Base-by-base conservation (phyloP, 2,113 vertebrate species). In the Myotis lucifugus region DNA sequence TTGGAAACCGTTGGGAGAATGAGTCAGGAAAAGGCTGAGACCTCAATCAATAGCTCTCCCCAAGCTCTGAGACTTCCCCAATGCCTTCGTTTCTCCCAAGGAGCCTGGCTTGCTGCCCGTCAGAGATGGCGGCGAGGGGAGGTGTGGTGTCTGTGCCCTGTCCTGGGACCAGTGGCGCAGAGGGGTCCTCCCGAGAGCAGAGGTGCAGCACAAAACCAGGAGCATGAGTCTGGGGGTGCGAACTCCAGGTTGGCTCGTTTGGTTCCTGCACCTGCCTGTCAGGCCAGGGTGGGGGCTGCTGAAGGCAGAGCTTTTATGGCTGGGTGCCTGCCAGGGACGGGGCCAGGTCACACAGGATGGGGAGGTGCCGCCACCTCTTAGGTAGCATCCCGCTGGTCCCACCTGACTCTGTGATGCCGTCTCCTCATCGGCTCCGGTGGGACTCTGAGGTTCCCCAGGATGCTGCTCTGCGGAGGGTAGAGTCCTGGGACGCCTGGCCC, bases 21-120 rank as follows among this genome's bases (percentile, higher is more conserved):
- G 90, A 94, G 88, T 86, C 56, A 67, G 97, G 94, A 92, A 93
- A 94, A 84, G 89, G 67, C 59, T 64, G 91, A 90, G 90, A 40
- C 69, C n/a, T 95, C 54, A 34, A 76, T 85, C 50, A 21, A 7
- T 90, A 90, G 81, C 34, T 11, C 19, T 76, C 73, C 78, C 70
- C 88, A 72, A 52, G 81, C 92, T 84, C 37, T 67, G 90, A 73
- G 69, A 95, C 96, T 94, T 77, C 87, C 82, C 46, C 37, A 54
- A 78, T 54, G 78, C 84, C 29, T 76, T 76, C 90, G 61, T 89
- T 67, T 74, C 90, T 79, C 82, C 64, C 54, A 0, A 85, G 91
- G 85, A 86, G 64, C 70, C 84, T 85, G 90, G 92, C 85, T 88
- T 59, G 37, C 87, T 54, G 88, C 69, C 95, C 37, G 29, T 88